Percentiles rank a stretch among this genome's conserved stretches.
Evolutionary conservation across 1,140 invertebrate genomes (phyloP).

Genomic region (Brachystomella parvula): DNA sequence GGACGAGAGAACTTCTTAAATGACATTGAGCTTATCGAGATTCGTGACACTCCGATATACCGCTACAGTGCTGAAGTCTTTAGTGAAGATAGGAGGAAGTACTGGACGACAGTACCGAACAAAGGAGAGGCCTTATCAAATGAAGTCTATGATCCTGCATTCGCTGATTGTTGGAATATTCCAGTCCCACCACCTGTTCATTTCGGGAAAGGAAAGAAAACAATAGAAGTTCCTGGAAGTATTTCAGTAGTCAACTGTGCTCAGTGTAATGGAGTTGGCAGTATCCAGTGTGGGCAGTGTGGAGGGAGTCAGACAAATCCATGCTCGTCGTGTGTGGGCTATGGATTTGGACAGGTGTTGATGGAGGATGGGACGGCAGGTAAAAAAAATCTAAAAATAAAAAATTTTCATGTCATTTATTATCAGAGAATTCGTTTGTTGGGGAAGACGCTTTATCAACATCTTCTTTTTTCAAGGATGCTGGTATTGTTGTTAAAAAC

Average conservation of each 20-base stretch:
- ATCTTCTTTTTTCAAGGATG: no score
- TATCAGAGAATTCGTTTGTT: no score
- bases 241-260: constrained; percentile 2
- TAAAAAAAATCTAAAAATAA: neutral
- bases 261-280: neutral
- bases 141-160: neutral
- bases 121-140: neutral
- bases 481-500: no score
- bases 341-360: neutral
- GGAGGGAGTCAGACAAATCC: constrained; percentile 2
- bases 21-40: constrained; percentile 1
- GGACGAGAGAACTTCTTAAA: neutral
- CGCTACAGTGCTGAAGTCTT: neutral
- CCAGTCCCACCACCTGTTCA: neutral
- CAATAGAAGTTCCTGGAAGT: neutral
- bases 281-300: constrained; percentile 6
- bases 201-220: constrained; percentile 1
- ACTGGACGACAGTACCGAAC: neutral
- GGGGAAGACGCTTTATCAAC: no score
- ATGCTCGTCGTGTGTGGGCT: constrained; percentile 4
- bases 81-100: neutral
- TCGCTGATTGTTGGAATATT: neutral
- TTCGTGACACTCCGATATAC: neutral
- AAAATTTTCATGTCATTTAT: no score
- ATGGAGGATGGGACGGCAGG: constrained; percentile 1